phyloP scores from a whole-genome alignment of 2,113 vertebrate species.

The Pao palembangensis region DNA sequence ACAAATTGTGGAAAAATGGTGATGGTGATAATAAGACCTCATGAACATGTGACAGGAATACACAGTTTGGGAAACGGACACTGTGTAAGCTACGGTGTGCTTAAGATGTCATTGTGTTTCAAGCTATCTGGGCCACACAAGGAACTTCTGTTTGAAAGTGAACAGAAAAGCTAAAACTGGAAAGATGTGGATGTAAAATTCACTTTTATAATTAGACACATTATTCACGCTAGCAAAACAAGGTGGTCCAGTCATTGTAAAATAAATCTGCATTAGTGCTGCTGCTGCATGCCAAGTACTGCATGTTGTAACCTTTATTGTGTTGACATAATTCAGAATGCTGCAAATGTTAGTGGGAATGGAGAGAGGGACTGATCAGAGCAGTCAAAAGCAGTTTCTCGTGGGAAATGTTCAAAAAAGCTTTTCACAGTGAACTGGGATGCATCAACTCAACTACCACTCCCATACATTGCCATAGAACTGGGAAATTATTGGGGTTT shows the following conservation, averaged over 20 bases:
- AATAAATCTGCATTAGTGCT: too few species aligned
- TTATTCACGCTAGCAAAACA: conserved; percentile 3
- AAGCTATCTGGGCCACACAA: conserved; percentile 50
- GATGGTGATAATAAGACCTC: too few species aligned
- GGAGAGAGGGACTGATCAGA: not conserved
- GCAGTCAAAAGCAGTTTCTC: not conserved
- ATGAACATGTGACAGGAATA: not conserved
- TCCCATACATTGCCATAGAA: conserved; percentile 39
- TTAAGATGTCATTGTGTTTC: conserved; percentile 22
- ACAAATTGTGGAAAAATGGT: too few species aligned
- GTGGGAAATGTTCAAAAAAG: not conserved
- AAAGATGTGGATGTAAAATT: conserved; percentile 1
- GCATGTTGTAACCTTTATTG: too few species aligned
- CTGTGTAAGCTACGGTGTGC: conserved; percentile 11
- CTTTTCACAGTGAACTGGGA: not conserved
- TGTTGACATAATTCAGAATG: too few species aligned
- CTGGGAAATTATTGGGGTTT: conserved; percentile 36
- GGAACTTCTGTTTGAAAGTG: conserved; percentile 49
- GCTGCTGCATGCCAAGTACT: too few species aligned
- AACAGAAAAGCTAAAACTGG: conserved; percentile 3
- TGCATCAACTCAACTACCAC: conserved; percentile 24
- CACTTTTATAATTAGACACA: conserved; percentile 14
- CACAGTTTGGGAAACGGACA: conserved; percentile 14
- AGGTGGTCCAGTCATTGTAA: not conserved
- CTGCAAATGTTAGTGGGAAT: not conserved